Percentiles rank a stretch among this genome's conserved stretches.
Evolutionary conservation across 2,888 invertebrate genomes (phyloP).

Genomic region (Spilarctia lutea): DNA sequence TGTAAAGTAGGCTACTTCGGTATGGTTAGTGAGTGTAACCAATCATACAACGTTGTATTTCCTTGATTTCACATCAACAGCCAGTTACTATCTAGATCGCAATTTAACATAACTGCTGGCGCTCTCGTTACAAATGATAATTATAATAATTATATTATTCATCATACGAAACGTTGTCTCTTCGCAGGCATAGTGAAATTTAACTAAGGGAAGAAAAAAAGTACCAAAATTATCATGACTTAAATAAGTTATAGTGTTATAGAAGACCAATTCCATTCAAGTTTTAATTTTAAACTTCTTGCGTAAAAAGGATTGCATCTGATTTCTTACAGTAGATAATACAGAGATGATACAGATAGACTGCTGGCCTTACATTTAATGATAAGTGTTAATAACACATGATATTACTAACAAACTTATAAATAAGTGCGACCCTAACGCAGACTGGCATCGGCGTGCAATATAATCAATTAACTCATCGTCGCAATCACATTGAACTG

Average conservation of each 20-base stretch:
- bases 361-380: neutral
- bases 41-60: constrained; percentile 66
- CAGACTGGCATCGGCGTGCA: constrained; percentile 23
- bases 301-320: neutral
- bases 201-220: neutral
- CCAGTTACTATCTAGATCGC: constrained; percentile 62
- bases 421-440: constrained; percentile 20
- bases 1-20: constrained; percentile 56
- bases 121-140: constrained; percentile 44
- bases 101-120: constrained; percentile 56
- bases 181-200: neutral
- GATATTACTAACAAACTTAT: constrained; percentile 16
- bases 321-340: neutral
- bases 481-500: constrained; percentile 44
- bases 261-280: neutral
- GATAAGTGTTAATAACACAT: constrained; percentile 12
- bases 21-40: constrained; percentile 58
- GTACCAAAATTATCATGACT: neutral
- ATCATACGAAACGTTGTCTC: neutral
- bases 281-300: neutral
- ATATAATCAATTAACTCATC: constrained; percentile 37
- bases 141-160: constrained; percentile 21
- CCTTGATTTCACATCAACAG: constrained; percentile 67
- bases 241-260: neutral
- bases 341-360: constrained; percentile 1